A percentile compares a stretch with the other conserved stretches of the same genome.
Evolutionary conservation across 2,113 vertebrate genomes (phyloP).

Genomic region (Gorsachius goisagi): DNA sequence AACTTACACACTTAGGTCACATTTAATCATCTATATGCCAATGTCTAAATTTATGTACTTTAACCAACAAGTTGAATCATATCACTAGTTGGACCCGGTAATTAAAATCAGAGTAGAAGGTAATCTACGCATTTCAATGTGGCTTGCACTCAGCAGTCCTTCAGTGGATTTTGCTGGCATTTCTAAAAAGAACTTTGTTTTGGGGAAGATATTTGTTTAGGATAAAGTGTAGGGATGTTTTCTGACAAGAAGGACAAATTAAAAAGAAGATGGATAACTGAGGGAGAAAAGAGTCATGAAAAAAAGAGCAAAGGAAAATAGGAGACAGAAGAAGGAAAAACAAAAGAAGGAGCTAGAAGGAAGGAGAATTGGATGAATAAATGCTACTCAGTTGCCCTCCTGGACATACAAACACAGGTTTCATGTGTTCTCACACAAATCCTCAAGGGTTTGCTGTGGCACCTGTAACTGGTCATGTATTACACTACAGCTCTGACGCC

Average conservation of each 20-base stretch:
- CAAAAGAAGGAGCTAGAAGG: background rate
- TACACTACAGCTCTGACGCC: background rate
- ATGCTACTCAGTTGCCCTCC: fast-evolving
- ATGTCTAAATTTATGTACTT: background rate
- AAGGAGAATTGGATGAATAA: background rate
- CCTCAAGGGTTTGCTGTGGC: background rate
- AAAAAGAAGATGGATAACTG: background rate
- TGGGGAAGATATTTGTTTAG: background rate
- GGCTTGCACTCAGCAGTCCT: background rate
- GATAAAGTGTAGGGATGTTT: fast-evolving
- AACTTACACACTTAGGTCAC: background rate
- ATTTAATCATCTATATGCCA: background rate
- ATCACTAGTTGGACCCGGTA: background rate
- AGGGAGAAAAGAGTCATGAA: background rate
- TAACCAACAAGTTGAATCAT: background rate
- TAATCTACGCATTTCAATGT: background rate
- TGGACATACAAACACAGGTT: background rate
- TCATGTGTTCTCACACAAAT: background rate
- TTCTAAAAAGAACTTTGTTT: background rate
- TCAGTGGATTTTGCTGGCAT: background rate
- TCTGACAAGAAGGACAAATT: background rate
- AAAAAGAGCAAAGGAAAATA: background rate
- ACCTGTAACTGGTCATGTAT: fast-evolving
- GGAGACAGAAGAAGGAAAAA: background rate
- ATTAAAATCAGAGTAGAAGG: background rate